Evolutionary conservation across 2,113 vertebrate species (phyloP).

Genomic region (Amblyopsis rosae): DNA sequence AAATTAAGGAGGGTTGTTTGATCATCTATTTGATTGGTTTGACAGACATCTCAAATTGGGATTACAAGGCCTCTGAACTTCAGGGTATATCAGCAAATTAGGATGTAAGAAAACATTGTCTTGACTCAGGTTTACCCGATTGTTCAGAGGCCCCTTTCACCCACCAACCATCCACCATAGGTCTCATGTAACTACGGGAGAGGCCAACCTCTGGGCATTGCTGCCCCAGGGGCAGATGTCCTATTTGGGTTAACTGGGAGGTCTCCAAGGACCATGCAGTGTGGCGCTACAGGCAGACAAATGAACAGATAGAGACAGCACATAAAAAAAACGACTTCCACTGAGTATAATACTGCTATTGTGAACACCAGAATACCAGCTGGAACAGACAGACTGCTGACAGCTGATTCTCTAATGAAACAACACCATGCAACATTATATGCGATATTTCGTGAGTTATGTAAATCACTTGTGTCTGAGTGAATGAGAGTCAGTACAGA

Average conservation of each 20-base stretch:
- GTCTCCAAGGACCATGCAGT: slow-evolving; percentile 13
- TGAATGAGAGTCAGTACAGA: too few relatives aligned
- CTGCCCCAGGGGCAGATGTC: slow-evolving; percentile 4
- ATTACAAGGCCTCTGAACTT: not conserved
- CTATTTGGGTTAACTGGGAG: not conserved
- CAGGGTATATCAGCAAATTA: not conserved
- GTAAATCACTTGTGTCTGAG: too few relatives aligned
- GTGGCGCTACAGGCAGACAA: slow-evolving; percentile 26
- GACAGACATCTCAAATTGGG: not conserved
- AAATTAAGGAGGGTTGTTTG: not conserved
- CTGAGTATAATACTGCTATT: not conserved
- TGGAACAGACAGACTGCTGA: not conserved
- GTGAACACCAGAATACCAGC: not conserved
- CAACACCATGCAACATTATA: too few relatives aligned
- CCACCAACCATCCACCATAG: not conserved
- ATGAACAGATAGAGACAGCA: slow-evolving; percentile 2
- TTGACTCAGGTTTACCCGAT: not conserved
- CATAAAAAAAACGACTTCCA: not conserved
- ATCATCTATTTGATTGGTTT: not conserved
- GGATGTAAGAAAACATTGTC: not conserved
- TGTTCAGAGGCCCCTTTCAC: slow-evolving; percentile 2
- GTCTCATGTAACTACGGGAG: not conserved
- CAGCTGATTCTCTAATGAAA: not conserved
- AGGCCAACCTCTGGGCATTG: slow-evolving; percentile 14
- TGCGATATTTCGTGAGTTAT: too few relatives aligned